Percentiles rank a stretch among this genome's conserved stretches.
These are phyloP conservation scores for Hypsibius dujardini DNA, from an alignment of 1,140 invertebrate genomes.

Conservation along the genomic window DNA sequence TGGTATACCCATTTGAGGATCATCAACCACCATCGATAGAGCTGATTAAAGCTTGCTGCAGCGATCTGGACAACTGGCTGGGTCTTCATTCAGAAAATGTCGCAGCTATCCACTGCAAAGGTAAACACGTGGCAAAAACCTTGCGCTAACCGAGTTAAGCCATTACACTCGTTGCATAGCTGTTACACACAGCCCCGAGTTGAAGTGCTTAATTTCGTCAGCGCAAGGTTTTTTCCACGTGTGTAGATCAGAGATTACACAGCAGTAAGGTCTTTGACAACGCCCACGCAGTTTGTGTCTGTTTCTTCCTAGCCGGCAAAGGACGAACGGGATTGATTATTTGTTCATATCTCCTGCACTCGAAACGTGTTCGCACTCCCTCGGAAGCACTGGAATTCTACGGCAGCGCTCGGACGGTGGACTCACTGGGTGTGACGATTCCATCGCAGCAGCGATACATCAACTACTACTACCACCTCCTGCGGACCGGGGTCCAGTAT, in stretches of 20 bases:
- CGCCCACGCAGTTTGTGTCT: not conserved
- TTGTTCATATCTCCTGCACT: constrained; percentile 32
- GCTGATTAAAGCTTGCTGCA: constrained; percentile 32
- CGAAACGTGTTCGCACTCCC: constrained; percentile 27
- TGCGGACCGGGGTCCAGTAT: not conserved
- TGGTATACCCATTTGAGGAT: constrained; percentile 33
- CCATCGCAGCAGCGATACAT: constrained; percentile 35
- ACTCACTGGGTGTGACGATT: constrained; percentile 35
- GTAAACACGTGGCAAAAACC: constrained; percentile 24
- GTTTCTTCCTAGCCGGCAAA: constrained; percentile 31
- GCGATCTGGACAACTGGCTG: constrained; percentile 33
- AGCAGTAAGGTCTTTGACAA: not conserved
- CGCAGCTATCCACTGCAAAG: constrained; percentile 24
- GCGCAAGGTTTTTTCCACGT: constrained; percentile 17
- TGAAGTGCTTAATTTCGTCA: no score
- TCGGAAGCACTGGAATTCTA: constrained; percentile 31
- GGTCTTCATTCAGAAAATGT: constrained; percentile 28
- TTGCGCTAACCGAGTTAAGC: no score
- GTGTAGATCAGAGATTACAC: not conserved
- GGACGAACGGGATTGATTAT: constrained; percentile 36
- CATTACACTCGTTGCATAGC: no score
- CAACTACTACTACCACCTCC: constrained; percentile 28
- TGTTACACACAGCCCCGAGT: no score
- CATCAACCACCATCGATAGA: constrained; percentile 33
- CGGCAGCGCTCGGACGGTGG: constrained; percentile 31